Evolutionary conservation across 64 coral and sea anemone species (phyloP).

Genomic region (Pocillopora verrucosa): DNA sequence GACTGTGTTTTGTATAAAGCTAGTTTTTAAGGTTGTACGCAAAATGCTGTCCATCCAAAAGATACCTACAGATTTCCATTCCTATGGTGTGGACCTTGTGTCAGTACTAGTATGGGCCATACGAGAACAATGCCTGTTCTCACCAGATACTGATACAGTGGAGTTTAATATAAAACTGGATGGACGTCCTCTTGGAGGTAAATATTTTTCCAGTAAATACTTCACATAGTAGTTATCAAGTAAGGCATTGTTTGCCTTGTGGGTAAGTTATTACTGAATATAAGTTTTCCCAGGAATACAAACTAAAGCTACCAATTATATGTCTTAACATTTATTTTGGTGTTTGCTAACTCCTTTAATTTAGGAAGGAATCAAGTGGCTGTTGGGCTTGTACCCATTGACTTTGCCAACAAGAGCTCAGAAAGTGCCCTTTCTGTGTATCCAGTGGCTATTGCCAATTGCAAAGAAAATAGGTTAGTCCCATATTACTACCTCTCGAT

Average conservation of each 20-base stretch:
- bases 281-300: too few relatives aligned
- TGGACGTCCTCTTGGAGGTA: constrained; percentile 57
- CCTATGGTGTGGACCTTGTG: constrained; percentile 42
- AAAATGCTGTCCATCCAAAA: constrained; percentile 4
- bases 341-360: not conserved
- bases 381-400: constrained; percentile 23
- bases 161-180: constrained; percentile 67
- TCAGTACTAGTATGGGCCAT: constrained; percentile 58
- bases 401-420: constrained; percentile 13
- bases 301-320: too few relatives aligned
- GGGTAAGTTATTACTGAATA: too few relatives aligned
- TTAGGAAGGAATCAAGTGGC: constrained; percentile 31
- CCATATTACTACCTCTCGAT: not conserved
- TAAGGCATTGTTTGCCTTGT: too few relatives aligned
- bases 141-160: constrained; percentile 11
- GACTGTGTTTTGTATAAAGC: too few relatives aligned
- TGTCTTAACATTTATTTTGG: not conserved
- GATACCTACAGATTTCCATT: constrained; percentile 22
- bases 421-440: not conserved
- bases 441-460: constrained; percentile 27
- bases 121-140: constrained; percentile 31
- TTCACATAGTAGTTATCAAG: too few relatives aligned
- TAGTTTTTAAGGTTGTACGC: constrained; percentile 45
- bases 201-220: not conserved
- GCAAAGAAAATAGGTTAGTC: constrained; percentile 5